Conservation (phyloP, 2,888 invertebrate species). For the Polia nebulosa region DNA sequence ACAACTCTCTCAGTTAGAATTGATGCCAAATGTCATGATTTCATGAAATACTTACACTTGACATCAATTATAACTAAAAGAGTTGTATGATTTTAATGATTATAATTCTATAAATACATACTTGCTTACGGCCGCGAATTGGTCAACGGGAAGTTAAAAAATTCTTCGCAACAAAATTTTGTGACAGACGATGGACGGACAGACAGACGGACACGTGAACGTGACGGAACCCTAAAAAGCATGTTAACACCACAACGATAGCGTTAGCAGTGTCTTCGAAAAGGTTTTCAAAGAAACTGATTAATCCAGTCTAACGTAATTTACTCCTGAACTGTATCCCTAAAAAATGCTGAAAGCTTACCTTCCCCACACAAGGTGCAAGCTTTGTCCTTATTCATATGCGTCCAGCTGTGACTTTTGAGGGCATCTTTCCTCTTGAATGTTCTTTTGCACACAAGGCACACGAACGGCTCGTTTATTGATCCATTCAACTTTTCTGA, state of each 20-base stretch:
- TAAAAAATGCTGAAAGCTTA: constrained; percentile 65
- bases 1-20: too few species aligned
- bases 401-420: constrained; percentile 95
- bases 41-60: too few species aligned
- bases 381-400: constrained; percentile 94
- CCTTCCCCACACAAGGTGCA: constrained; percentile 94
- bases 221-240: too few species aligned
- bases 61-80: too few species aligned
- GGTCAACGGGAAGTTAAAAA: too few species aligned
- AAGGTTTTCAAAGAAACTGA: neutral
- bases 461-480: constrained; percentile 92
- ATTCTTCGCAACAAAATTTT: too few species aligned
- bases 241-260: neutral
- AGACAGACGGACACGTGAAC: too few species aligned
- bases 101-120: too few species aligned
- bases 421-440: constrained; percentile 96
- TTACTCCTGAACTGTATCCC: neutral
- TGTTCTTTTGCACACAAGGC: constrained; percentile 93
- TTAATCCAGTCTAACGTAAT: neutral
- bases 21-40: too few species aligned
- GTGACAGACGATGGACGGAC: too few species aligned
- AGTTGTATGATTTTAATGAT: too few species aligned
- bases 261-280: neutral
- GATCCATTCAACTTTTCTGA: constrained; percentile 7
- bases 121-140: too few species aligned